Percentiles rank a stretch among this genome's conserved stretches.
Conservation (phyloP, 1,140 invertebrate genomes). For the Drosophila tristis region DNA sequence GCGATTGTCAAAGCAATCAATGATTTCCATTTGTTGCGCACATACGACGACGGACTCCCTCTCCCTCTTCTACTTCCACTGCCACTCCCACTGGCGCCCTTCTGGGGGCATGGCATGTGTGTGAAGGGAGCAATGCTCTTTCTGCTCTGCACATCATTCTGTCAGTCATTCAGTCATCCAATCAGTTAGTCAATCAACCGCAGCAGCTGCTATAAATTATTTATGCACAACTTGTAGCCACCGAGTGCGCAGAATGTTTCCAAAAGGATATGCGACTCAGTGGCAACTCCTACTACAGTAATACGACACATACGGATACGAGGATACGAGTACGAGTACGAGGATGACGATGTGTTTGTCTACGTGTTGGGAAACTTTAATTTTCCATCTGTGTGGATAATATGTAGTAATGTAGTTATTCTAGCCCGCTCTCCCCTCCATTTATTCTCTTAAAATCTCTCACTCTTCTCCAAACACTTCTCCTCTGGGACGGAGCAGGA, state of each 20-base stretch:
- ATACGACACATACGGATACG: neutral
- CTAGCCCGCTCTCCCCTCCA: neutral
- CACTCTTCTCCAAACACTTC: neutral
- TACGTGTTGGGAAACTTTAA: slow-evolving; percentile 56
- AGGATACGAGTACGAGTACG: slow-evolving; percentile 4
- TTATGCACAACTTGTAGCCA: slow-evolving; percentile 62
- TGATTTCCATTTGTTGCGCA: slow-evolving; percentile 48
- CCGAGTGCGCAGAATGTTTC: slow-evolving; percentile 45
- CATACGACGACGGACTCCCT: slow-evolving; percentile 15
- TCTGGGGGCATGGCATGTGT: neutral
- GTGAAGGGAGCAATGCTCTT: slow-evolving; percentile 16
- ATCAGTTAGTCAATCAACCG: slow-evolving; percentile 47
- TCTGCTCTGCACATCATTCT: slow-evolving; percentile 9
- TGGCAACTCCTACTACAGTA: neutral
- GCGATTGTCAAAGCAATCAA: slow-evolving; percentile 35
- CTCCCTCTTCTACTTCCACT: neutral
- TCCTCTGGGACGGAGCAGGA: slow-evolving; percentile 20
- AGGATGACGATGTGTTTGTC: slow-evolving; percentile 49
- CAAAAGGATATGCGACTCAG: slow-evolving; percentile 31
- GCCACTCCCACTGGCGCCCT: too few relatives aligned
- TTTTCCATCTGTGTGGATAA: slow-evolving; percentile 12
- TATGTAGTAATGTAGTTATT: too few relatives aligned
- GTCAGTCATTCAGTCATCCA: slow-evolving; percentile 28
- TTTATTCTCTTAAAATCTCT: slow-evolving; percentile 34
- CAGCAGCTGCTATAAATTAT: slow-evolving; percentile 60